Conservation (phyloP, 2,888 invertebrate species). For the Drosophila limbata region DNA sequence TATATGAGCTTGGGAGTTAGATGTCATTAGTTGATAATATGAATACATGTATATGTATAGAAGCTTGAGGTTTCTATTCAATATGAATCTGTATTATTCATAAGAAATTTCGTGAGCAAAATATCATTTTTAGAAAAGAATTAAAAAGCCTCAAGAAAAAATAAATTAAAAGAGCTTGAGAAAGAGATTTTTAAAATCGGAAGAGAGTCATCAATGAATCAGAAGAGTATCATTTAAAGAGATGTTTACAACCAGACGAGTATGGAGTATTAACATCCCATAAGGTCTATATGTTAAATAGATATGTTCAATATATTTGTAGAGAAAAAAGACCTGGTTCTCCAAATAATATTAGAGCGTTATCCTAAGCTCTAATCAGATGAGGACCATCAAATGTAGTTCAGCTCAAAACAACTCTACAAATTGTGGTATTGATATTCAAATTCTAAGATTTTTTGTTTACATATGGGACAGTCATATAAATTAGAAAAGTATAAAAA, state of each 20-base stretch:
- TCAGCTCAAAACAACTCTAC: no score
- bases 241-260: no score
- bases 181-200: neutral
- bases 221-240: neutral
- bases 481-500: neutral
- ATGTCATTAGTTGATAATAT: slow-evolving; percentile 11
- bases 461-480: neutral
- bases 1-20: slow-evolving; percentile 5
- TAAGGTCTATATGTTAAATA: no score
- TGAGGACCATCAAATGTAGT: neutral
- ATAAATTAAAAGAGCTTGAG: neutral
- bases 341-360: no score
- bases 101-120: neutral
- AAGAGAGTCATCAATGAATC: neutral
- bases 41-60: neutral
- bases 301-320: no score
- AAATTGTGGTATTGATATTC: no score
- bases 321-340: no score
- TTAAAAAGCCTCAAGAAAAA: neutral
- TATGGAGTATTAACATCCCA: no score
- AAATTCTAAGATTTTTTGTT: no score
- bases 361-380: neutral
- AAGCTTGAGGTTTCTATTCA: neutral
- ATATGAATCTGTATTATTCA: neutral
- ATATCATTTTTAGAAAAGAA: neutral